A percentile compares a stretch with the other conserved stretches of the same genome.
Evolutionary conservation across 2,797 vertebrate genomes (phyloP).

Genomic region (Schizopygopsis pylzovi): DNA sequence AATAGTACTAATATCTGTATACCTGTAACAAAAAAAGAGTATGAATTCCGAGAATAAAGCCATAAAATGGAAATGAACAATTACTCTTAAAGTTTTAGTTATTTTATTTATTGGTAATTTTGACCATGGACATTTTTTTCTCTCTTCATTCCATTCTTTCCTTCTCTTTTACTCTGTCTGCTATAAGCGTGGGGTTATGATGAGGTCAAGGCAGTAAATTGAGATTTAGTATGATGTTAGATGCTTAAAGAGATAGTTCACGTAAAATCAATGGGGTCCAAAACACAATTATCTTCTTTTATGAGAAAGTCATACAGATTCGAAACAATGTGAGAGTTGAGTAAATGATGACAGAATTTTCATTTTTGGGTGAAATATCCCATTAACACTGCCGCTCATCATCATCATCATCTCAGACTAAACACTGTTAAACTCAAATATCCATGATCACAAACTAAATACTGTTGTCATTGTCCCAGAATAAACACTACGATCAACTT

Average conservation of each 20-base stretch:
- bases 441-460: not conserved
- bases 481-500: not conserved
- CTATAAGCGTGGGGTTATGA: conserved; percentile 7
- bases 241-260: conserved; percentile 1
- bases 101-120: not conserved
- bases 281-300: not conserved
- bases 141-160: not conserved
- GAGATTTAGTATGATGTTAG: not conserved
- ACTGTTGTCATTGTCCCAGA: not conserved
- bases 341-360: not conserved
- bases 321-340: not conserved
- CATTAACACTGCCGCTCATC: not conserved
- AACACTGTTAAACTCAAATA: not conserved
- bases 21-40: conserved; percentile 2
- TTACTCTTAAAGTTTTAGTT: not conserved
- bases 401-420: not conserved
- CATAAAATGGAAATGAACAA: conserved; percentile 17
- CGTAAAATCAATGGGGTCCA: not conserved
- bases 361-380: not conserved
- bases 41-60: conserved; percentile 26
- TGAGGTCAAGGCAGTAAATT: conserved; percentile 13
- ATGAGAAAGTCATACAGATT: not conserved
- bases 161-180: not conserved
- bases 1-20: not conserved
- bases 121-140: not conserved